These are phyloP conservation scores for Clytia hemisphaerica DNA, from an alignment of 30 jellyfish, hydroid and myxozoan species.

Conservation along the genomic window DNA sequence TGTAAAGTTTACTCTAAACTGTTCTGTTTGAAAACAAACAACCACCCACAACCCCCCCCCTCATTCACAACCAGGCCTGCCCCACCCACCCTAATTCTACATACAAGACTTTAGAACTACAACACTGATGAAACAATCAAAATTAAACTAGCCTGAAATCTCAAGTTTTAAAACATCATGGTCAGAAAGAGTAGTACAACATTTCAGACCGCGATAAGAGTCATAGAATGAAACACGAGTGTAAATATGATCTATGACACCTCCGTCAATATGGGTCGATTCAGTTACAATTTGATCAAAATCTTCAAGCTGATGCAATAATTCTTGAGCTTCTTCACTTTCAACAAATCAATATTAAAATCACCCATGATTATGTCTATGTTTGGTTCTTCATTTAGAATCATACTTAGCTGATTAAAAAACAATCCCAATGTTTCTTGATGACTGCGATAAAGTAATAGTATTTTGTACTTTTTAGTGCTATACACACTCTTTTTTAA, in stretches of 20 bases:
- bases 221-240: too few species aligned
- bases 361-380: constrained; percentile 5
- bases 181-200: too few species aligned
- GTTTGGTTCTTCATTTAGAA: background rate
- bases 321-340: background rate
- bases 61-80: too few species aligned
- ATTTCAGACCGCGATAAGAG: too few species aligned
- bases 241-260: background rate
- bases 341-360: background rate
- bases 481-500: background rate
- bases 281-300: background rate
- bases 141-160: too few species aligned
- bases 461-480: background rate
- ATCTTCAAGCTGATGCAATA: background rate
- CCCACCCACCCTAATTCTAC: too few species aligned
- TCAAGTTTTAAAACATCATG: too few species aligned
- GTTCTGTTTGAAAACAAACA: too few species aligned
- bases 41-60: too few species aligned
- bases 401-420: background rate
- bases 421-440: background rate
- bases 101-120: too few species aligned
- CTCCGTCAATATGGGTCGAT: constrained; percentile 1
- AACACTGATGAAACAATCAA: too few species aligned
- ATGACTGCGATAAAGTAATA: background rate
- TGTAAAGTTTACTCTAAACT: too few species aligned